Evolutionary conservation across 1,140 invertebrate genomes (phyloP).

Genomic region (Dufourea novaeangliae): DNA sequence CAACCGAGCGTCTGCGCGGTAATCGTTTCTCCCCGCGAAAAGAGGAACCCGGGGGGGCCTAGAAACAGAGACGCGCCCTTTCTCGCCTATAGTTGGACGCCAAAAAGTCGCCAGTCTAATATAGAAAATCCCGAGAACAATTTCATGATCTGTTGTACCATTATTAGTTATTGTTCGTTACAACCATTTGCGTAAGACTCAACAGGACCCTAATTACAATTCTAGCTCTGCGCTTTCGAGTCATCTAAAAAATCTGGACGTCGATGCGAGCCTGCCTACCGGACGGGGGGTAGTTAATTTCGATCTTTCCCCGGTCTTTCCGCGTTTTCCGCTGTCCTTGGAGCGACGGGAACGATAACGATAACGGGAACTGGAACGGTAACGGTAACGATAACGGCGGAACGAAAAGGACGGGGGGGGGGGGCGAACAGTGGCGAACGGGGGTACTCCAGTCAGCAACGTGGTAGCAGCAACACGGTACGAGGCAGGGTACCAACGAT

Average conservation of each 20-base stretch:
- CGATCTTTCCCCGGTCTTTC: background rate
- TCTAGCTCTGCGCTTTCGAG: too few relatives aligned
- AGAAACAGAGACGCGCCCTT: background rate
- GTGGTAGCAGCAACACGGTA: background rate
- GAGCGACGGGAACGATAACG: conserved; percentile 9
- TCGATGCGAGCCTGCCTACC: background rate
- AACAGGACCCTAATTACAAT: too few relatives aligned
- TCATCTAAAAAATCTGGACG: background rate
- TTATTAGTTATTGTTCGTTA: too few relatives aligned
- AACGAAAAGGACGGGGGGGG: background rate
- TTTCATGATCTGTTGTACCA: too few relatives aligned
- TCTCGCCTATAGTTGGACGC: too few relatives aligned
- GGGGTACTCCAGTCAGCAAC: background rate
- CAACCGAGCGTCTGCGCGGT: conserved; percentile 43
- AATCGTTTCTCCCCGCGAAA: conserved; percentile 28
- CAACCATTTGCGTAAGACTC: background rate
- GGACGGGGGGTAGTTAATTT: background rate
- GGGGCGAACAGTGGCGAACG: background rate
- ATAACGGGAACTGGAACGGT: background rate
- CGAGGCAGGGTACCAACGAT: background rate
- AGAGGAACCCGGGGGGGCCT: background rate
- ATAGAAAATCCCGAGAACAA: too few relatives aligned
- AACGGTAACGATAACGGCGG: conserved; percentile 7
- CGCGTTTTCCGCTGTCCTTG: background rate
- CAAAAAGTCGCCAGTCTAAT: too few relatives aligned